Base-by-base conservation (phyloP, 2,888 invertebrate species). In the Parascotia fuliginaria region DNA sequence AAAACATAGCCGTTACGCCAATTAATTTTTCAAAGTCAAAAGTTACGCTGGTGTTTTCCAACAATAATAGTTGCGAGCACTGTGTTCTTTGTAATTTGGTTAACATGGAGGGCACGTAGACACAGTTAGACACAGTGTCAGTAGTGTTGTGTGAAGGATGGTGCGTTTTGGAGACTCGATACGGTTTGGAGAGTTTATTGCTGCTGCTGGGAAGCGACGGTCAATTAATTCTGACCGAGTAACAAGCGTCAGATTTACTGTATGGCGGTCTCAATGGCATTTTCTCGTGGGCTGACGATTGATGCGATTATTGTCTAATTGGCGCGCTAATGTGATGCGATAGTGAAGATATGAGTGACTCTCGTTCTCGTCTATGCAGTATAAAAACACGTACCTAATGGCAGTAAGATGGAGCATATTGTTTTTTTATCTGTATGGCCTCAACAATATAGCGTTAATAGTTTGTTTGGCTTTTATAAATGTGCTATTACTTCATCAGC, bases 1-100 rank as follows among this genome's bases (percentile, higher is more conserved):
- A 86, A 81, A 79, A 75, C 74, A 71, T 71, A 70, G 77, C 77
- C 87, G 90, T 89, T 81, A 85, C 90, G 91, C 81, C 81, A 90
- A 91, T 91, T 91, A 92, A 90, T 82, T 90, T 76, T 75, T 85
- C 87, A 87, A 89, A 89, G 87, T 85, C 87, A 88, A 86, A 85
- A 84, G 73, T 81, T 73, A 66, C 59, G 60, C 52, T 49, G 34
- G 40, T 44, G 77, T 73, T 70, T 80, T 79, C 73, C 77, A 68
- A 45, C 75, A 59, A 57, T 45, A 40, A 32, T 41, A 42, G 42
- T 48, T 40, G 36, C 41, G 34, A 44, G 49, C 57, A 55, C 64
- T 54, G 64, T 52, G 65, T 51, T 60, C 49, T 41, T 13, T 39
- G 36, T 38, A n/a, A 33, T 27, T 0, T 3, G 11, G 32, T n/a